Conservation (phyloP, 2,797 vertebrate genomes). For the Agapornis canus region DNA sequence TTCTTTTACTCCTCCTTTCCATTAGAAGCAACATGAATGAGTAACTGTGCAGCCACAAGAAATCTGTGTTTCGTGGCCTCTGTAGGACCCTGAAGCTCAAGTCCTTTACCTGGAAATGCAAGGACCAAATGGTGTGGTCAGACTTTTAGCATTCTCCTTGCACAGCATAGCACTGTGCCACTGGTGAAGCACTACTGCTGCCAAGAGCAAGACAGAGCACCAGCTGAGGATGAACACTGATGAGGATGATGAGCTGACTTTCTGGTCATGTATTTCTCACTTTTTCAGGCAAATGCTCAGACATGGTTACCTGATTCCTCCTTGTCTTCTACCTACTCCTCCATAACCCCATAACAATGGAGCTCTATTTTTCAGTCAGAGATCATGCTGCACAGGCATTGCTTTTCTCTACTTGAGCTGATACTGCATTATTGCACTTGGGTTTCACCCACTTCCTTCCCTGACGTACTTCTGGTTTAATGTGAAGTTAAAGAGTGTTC, state of each 20-base stretch:
- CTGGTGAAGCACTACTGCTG: accelerated
- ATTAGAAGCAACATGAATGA: not conserved
- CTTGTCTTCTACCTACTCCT: not conserved
- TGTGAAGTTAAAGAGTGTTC: not conserved
- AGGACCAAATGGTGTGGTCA: not conserved
- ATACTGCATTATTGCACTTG: not conserved
- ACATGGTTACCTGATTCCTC: not conserved
- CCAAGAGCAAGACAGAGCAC: not conserved
- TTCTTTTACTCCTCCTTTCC: not conserved
- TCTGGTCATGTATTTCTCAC: not conserved
- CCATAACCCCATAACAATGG: not conserved
- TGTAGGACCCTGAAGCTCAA: not conserved
- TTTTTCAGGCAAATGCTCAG: not conserved
- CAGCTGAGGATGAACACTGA: not conserved
- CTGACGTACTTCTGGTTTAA: not conserved
- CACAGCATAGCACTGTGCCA: not conserved
- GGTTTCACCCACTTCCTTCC: not conserved
- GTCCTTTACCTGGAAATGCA: not conserved
- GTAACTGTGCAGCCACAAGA: not conserved
- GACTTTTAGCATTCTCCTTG: not conserved
- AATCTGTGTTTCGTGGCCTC: not conserved
- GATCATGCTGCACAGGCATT: not conserved
- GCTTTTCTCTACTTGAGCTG: not conserved
- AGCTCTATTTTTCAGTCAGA: not conserved
- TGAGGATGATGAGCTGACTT: not conserved